phyloP scores from a whole-genome alignment of 2,113 vertebrate species.

The Sturnira hondurensis region DNA sequence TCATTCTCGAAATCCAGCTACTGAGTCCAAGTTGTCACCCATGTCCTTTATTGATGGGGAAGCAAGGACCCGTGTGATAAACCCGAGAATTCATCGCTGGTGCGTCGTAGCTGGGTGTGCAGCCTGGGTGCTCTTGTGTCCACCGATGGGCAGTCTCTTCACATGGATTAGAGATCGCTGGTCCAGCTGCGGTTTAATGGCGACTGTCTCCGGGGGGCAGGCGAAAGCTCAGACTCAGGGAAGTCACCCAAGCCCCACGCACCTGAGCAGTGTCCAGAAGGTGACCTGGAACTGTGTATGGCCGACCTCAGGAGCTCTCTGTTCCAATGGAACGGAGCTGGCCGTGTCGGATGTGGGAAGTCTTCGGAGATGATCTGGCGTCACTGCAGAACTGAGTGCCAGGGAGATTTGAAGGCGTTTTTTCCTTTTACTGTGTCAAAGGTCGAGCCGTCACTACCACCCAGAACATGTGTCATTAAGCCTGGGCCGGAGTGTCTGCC shows the following conservation, averaged over 20 bases:
- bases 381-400: neutral
- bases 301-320: neutral
- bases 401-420: neutral
- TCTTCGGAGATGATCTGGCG: neutral
- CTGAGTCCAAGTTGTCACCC: neutral
- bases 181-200: neutral
- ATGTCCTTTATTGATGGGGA: neutral
- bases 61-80: neutral
- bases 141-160: fast-evolving
- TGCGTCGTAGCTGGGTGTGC: neutral
- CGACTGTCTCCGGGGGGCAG: too few species aligned
- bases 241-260: neutral
- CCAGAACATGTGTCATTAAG: neutral
- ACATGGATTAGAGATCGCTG: neutral
- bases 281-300: neutral
- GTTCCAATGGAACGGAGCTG: neutral
- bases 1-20: neutral
- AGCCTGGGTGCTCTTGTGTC: neutral
- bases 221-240: neutral
- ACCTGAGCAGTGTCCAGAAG: neutral
- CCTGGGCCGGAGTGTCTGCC: neutral
- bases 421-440: neutral
- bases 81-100: neutral
- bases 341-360: neutral
- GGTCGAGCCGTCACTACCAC: neutral